A percentile compares a stretch with the other conserved stretches of the same genome.
phyloP scores from a whole-genome alignment of 2,797 vertebrate species.

The Naso thynnoides region DNA sequence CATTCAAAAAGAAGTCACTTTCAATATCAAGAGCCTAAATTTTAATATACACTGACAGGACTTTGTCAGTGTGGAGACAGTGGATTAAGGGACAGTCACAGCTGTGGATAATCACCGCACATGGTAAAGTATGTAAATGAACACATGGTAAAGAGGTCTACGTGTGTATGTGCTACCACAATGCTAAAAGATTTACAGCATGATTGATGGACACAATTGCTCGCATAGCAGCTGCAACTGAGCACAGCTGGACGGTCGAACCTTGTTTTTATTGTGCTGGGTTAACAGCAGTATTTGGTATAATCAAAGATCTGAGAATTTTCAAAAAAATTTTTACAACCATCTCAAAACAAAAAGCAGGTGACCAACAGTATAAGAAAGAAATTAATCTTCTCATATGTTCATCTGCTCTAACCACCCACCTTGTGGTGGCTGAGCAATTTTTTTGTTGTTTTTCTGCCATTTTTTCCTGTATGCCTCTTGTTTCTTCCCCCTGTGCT shows the following conservation, averaged over 20 bases:
- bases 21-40: constrained; percentile 14
- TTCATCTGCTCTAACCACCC: neutral
- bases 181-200: neutral
- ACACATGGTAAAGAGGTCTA: neutral
- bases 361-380: too few species aligned
- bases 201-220: neutral
- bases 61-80: constrained; percentile 9
- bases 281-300: neutral
- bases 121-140: neutral
- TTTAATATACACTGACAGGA: constrained; percentile 39
- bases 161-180: neutral
- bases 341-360: too few species aligned
- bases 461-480: too few species aligned
- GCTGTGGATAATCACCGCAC: constrained; percentile 19
- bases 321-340: neutral
- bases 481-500: too few species aligned
- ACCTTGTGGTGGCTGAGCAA: too few species aligned
- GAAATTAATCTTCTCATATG: too few species aligned
- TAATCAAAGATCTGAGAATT: neutral
- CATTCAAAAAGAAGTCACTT: constrained; percentile 39
- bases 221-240: too few species aligned
- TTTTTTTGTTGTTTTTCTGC: too few species aligned
- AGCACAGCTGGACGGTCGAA: neutral
- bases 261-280: too few species aligned
- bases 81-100: constrained; percentile 29